Percentiles rank a stretch among this genome's conserved stretches.
Conservation (phyloP, 2,888 invertebrate species). For the Seira sanloemensis region DNA sequence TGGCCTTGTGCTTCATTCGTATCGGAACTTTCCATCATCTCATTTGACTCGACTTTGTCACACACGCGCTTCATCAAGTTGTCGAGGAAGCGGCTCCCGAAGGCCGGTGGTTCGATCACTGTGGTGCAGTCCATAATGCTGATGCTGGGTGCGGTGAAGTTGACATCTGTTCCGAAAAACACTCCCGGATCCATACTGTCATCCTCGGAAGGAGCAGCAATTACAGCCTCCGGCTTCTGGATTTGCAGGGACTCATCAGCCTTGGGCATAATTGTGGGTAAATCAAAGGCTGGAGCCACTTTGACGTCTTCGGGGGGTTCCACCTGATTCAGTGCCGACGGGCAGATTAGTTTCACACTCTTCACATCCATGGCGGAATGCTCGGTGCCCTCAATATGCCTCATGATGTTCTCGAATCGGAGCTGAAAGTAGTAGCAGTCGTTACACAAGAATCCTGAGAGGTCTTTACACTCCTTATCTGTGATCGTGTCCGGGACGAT, state of each 20-base stretch:
- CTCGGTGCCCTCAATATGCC: slow-evolving; percentile 55
- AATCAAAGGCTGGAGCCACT: too few relatives aligned
- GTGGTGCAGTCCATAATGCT: slow-evolving; percentile 6
- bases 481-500: slow-evolving; percentile 10
- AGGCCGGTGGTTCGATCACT: slow-evolving; percentile 14
- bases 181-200: slow-evolving; percentile 25
- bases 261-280: background rate
- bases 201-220: background rate
- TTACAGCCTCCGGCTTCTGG: too few relatives aligned
- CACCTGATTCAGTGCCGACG: background rate
- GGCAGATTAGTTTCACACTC: slow-evolving; percentile 41
- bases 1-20: background rate
- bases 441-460: slow-evolving; percentile 58
- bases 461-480: slow-evolving; percentile 32
- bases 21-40: background rate
- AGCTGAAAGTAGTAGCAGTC: slow-evolving; percentile 67
- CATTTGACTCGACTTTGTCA: background rate
- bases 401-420: slow-evolving; percentile 50
- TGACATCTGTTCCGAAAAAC: slow-evolving; percentile 42
- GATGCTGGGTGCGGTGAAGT: slow-evolving; percentile 26
- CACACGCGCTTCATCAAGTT: slow-evolving; percentile 6
- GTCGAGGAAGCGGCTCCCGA: slow-evolving; percentile 15
- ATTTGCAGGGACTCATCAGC: background rate
- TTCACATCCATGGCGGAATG: slow-evolving; percentile 58
- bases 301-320: background rate